A percentile compares a stretch with the other conserved stretches of the same genome.
phyloP scores from a whole-genome alignment of 2,797 vertebrate species.

The Acrossocheilus fasciatus region DNA sequence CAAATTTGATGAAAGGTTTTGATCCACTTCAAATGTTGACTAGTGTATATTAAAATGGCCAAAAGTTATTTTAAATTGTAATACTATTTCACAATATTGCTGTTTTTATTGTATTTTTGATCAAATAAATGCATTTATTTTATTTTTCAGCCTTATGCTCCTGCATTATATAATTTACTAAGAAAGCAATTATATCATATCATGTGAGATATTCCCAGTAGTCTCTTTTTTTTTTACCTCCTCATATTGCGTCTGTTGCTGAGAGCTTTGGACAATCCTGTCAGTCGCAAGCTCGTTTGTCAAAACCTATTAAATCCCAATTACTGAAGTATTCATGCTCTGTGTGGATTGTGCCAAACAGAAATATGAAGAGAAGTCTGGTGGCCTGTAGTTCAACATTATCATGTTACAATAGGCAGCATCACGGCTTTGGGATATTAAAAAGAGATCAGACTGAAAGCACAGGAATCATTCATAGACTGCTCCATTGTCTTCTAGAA shows the following conservation, averaged over 20 bases:
- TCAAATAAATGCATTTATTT: background rate
- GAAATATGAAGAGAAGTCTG: conserved; percentile 53
- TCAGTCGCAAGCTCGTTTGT: conserved; percentile 59
- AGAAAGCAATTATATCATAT: background rate
- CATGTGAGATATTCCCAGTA: conserved; percentile 40
- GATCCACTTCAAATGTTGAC: too few species aligned
- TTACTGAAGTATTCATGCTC: conserved; percentile 55
- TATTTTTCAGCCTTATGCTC: background rate
- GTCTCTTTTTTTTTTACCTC: conserved; percentile 24
- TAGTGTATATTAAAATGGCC: background rate
- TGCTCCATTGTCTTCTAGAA: conserved; percentile 10
- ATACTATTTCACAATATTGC: background rate
- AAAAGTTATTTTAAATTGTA: background rate
- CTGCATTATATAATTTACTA: too few species aligned
- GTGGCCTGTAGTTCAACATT: conserved; percentile 50
- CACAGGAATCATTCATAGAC: conserved; percentile 18
- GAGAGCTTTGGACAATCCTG: conserved; percentile 47
- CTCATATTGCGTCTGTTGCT: conserved; percentile 26
- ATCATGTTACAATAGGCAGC: conserved; percentile 42
- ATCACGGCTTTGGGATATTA: conserved; percentile 29
- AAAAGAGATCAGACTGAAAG: conserved; percentile 19
- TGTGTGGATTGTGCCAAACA: conserved; percentile 39
- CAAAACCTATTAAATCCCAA: conserved; percentile 63
- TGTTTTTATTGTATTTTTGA: background rate
- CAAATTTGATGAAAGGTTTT: too few species aligned